Conservation (phyloP, 2,113 vertebrate genomes). For the Callorhinus ursinus region DNA sequence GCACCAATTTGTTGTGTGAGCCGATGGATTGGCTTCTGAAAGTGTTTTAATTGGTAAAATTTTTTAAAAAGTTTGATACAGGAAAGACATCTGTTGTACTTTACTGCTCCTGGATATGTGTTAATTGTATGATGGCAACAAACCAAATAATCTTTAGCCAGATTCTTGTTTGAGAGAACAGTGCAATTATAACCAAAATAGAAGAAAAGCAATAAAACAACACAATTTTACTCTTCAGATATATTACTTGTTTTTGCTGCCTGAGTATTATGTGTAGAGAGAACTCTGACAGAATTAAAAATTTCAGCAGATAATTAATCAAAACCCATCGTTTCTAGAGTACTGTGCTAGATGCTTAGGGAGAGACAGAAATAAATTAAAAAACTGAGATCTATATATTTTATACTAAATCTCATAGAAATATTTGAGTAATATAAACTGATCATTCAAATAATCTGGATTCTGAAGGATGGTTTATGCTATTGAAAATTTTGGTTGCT, state of each 20-base stretch:
- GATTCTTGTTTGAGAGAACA: neutral
- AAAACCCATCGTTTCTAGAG: neutral
- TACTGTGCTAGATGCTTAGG: neutral
- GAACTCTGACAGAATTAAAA: neutral
- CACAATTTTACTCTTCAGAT: neutral
- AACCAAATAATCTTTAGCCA: neutral
- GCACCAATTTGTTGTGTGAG: neutral
- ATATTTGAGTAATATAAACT: neutral
- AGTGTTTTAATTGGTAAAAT: neutral
- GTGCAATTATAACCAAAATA: neutral
- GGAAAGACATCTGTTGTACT: neutral
- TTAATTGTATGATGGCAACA: neutral
- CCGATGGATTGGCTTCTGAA: neutral
- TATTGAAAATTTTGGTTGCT: neutral
- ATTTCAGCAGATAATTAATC: neutral
- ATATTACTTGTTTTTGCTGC: neutral
- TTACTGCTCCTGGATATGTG: neutral
- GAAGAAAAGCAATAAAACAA: neutral
- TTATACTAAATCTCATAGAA: neutral
- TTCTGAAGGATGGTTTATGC: neutral
- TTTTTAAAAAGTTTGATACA: neutral
- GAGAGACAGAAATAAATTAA: neutral
- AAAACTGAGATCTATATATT: neutral
- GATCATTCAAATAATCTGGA: neutral
- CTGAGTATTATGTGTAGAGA: neutral